A percentile compares a stretch with the other conserved stretches of the same genome.
Evolutionary conservation across 2,888 invertebrate genomes (phyloP).

Genomic region (Latrodectus elegans): DNA sequence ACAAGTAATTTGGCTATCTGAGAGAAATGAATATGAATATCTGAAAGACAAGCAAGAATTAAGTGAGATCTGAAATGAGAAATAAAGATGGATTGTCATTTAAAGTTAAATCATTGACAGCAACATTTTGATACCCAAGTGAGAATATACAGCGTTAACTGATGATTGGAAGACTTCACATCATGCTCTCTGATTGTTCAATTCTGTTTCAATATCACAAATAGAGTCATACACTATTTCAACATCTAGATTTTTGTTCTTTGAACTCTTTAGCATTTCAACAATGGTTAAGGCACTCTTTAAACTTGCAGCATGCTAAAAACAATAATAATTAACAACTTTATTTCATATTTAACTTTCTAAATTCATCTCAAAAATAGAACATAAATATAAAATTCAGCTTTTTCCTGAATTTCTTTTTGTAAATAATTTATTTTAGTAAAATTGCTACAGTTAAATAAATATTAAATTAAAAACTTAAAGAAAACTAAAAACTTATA

Average conservation of each 20-base stretch:
- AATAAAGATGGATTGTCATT: neutral
- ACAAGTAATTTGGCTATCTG: no score
- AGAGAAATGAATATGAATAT: no score
- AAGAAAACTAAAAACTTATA: no score
- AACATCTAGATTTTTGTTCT: constrained; percentile 35
- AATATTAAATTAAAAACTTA: no score
- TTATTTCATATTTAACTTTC: neutral
- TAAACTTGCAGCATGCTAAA: constrained; percentile 58
- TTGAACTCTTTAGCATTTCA: constrained; percentile 36
- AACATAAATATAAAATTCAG: neutral
- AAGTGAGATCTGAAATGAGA: no score
- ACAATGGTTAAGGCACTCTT: constrained; percentile 59
- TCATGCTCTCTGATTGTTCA: constrained; percentile 8
- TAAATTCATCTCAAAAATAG: neutral
- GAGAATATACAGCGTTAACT: neutral
- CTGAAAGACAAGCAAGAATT: no score
- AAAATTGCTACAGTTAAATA: no score
- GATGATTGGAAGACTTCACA: neutral
- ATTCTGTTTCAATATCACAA: constrained; percentile 50
- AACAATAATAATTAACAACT: neutral
- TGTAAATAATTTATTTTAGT: no score
- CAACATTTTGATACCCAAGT: neutral
- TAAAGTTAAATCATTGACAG: neutral
- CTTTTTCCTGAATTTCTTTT: no score
- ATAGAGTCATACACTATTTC: constrained; percentile 47